Evolutionary conservation across 2,888 invertebrate genomes (phyloP).

Genomic region (Diarsia dahlii): DNA sequence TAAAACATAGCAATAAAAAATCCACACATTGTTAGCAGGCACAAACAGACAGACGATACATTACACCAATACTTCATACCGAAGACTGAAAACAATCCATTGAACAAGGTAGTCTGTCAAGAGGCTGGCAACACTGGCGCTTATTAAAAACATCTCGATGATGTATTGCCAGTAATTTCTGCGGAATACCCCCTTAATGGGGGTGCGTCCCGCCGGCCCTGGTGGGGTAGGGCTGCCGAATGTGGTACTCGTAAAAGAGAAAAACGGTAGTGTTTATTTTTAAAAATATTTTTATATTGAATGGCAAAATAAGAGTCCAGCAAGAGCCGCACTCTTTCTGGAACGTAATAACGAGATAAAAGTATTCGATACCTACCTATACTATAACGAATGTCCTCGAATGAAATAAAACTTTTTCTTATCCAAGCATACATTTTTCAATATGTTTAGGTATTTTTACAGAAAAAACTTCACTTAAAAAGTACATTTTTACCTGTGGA

Average conservation of each 20-base stretch:
- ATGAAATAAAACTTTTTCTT: not conserved
- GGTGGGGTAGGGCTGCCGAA: slow-evolving; percentile 56
- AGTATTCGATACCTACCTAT: not conserved
- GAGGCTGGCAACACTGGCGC: slow-evolving; percentile 72
- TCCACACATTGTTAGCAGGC: slow-evolving; percentile 42
- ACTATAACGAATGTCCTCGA: not conserved
- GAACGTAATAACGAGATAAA: not conserved
- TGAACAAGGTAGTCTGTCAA: slow-evolving; percentile 72
- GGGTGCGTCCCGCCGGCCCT: slow-evolving; percentile 59
- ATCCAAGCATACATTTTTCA: not conserved
- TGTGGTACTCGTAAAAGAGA: slow-evolving; percentile 11
- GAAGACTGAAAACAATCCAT: slow-evolving; percentile 63
- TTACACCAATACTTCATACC: slow-evolving; percentile 57
- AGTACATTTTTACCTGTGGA: not conserved
- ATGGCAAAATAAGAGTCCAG: not conserved
- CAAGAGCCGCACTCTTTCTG: not conserved
- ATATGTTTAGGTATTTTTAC: not conserved
- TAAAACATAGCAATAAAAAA: slow-evolving; percentile 20
- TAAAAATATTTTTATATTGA: no score
- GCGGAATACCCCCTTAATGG: slow-evolving; percentile 74
- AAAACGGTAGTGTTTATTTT: slow-evolving; percentile 1
- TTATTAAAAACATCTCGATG: slow-evolving; percentile 88
- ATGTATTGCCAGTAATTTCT: slow-evolving; percentile 87
- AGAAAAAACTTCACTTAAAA: not conserved
- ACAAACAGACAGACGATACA: slow-evolving; percentile 56